Conservation (phyloP, 2,888 invertebrate species). For the Tetrapedia diversipes region DNA sequence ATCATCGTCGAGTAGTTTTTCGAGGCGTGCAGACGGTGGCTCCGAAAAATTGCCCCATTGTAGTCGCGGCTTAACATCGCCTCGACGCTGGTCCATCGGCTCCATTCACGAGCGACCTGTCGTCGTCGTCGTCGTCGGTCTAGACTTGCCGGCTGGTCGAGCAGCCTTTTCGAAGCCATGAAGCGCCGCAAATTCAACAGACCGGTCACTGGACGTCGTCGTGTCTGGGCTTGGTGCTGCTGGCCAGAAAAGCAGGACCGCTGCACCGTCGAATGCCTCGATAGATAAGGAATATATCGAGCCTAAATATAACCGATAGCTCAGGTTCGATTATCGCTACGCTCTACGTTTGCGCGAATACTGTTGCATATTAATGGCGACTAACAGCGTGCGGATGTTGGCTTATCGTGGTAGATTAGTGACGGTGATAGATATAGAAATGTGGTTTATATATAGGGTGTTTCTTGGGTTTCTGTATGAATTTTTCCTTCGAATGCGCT, state of each 20-base stretch:
- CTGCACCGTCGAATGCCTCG: neutral
- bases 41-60: constrained; percentile 37
- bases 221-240: constrained; percentile 23
- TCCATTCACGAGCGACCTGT: constrained; percentile 57
- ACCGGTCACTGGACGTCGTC: constrained; percentile 39
- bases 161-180: constrained; percentile 52
- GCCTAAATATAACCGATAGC: constrained; percentile 12
- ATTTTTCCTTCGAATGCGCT: too few relatives aligned
- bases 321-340: neutral
- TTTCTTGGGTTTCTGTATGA: too few relatives aligned
- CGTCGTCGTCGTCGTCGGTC: constrained; percentile 52
- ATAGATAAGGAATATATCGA: constrained; percentile 25
- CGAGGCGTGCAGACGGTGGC: constrained; percentile 29
- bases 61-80: constrained; percentile 41
- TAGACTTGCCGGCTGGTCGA: constrained; percentile 59
- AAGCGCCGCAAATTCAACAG: constrained; percentile 53
- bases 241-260: constrained; percentile 8
- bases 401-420: constrained; percentile 4
- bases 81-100: constrained; percentile 42
- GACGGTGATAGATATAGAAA: neutral
- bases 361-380: too few relatives aligned
- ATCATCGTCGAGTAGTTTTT: constrained; percentile 8
- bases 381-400: neutral
- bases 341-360: neutral
- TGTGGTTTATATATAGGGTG: too few relatives aligned